Evolutionary conservation across 1,140 invertebrate genomes (phyloP).

Genomic region (Acromyrmex heyeri): DNA sequence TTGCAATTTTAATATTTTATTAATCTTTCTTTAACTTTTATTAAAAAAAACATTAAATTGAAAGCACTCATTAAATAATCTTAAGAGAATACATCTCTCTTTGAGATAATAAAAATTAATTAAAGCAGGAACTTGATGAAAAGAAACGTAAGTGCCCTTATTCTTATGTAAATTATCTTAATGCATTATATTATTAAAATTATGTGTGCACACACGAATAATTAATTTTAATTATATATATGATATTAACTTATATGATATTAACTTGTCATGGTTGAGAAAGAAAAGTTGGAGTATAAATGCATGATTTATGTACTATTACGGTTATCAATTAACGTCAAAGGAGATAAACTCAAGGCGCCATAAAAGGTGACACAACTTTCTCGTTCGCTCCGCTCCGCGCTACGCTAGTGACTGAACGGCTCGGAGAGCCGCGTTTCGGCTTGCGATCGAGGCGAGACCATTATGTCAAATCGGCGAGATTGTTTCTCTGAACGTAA

Average conservation of each 20-base stretch:
- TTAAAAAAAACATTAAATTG: too few relatives aligned
- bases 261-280: background rate
- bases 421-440: conserved; percentile 27
- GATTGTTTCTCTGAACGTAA: conserved; percentile 74
- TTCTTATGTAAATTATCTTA: background rate
- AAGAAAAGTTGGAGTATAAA: background rate
- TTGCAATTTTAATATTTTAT: too few relatives aligned
- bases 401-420: conserved; percentile 50
- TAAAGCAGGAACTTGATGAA: background rate
- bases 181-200: background rate
- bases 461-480: conserved; percentile 71
- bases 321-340: background rate
- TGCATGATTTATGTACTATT: background rate
- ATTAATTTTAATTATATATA: background rate
- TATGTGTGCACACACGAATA: background rate
- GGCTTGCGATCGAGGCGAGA: conserved; percentile 66
- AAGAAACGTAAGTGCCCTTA: background rate
- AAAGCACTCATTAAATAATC: background rate
- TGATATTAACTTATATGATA: background rate
- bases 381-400: background rate
- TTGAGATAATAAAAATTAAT: conserved; percentile 2
- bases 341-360: background rate
- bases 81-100: background rate
- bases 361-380: background rate
- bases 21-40: too few relatives aligned